phyloP scores from a whole-genome alignment of 1,140 invertebrate species.

The Campodea augens region DNA sequence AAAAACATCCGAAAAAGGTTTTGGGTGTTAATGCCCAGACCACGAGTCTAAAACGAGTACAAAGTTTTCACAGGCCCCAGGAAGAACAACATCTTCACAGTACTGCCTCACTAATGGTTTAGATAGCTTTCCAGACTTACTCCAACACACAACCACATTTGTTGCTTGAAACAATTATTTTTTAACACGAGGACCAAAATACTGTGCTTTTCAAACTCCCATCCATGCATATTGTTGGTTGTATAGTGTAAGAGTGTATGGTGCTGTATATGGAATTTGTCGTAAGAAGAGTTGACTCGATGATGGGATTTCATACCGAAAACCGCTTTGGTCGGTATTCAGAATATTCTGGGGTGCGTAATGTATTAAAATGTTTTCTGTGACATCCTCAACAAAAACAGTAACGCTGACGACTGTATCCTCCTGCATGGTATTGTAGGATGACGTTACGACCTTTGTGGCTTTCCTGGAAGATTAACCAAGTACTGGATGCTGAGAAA shows the following conservation, averaged over 20 bases:
- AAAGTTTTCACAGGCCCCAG: conserved; percentile 5
- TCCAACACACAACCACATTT: conserved; percentile 8
- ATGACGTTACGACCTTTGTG: background rate
- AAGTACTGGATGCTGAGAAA: too few relatives aligned
- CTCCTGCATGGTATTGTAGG: background rate
- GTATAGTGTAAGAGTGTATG: conserved; percentile 11
- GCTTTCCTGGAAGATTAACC: background rate
- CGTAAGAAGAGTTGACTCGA: conserved; percentile 1
- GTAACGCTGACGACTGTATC: background rate
- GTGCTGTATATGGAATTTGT: conserved; percentile 9
- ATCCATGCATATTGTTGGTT: conserved; percentile 5
- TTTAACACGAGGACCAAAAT: conserved; percentile 8
- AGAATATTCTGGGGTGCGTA: background rate
- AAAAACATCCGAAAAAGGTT: conserved; percentile 2
- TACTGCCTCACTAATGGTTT: conserved; percentile 5
- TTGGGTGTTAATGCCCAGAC: conserved; percentile 7
- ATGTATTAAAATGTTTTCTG: background rate
- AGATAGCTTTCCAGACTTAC: conserved; percentile 8
- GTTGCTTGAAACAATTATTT: conserved; percentile 1
- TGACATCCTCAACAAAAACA: background rate
- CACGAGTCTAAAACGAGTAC: conserved; percentile 9
- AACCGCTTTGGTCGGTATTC: conserved; percentile 11
- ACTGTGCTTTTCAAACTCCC: conserved; percentile 8
- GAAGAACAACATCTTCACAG: conserved; percentile 4
- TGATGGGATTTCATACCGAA: conserved; percentile 6